Conservation (phyloP, 2,797 vertebrate genomes). For the Podargus strigoides region DNA sequence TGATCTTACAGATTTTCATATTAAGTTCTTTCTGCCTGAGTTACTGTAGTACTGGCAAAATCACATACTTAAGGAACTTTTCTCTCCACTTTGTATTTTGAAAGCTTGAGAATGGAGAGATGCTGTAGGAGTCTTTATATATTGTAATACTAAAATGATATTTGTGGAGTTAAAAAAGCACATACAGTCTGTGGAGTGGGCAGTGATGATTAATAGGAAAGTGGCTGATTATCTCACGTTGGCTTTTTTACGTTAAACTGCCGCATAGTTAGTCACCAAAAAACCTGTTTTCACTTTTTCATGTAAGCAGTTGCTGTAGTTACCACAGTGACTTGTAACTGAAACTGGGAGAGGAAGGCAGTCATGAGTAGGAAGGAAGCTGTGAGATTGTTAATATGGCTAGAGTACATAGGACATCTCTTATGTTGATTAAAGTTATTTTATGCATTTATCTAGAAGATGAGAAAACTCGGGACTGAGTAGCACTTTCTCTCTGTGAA, state of each 20-base stretch:
- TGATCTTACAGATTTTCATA: not conserved
- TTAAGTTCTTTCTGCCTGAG: not conserved
- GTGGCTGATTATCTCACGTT: not conserved
- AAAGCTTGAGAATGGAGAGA: not conserved
- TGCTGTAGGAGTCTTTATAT: not conserved
- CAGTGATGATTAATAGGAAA: not conserved
- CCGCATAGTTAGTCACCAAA: not conserved
- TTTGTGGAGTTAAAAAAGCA: not conserved
- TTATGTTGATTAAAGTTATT: not conserved
- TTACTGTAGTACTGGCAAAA: not conserved
- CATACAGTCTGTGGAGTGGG: not conserved
- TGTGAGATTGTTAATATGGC: not conserved
- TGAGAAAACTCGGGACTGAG: not conserved
- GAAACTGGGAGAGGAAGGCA: not conserved
- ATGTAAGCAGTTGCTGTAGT: not conserved
- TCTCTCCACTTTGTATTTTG: not conserved
- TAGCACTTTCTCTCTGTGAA: not conserved
- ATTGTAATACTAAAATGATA: not conserved
- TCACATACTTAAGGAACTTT: not conserved
- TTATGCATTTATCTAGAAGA: not conserved
- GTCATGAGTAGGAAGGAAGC: not conserved
- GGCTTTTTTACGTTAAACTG: not conserved
- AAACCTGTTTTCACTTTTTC: not conserved
- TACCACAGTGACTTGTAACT: not conserved
- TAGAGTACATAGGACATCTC: not conserved